phyloP scores from a whole-genome alignment of 2,888 invertebrate genomes.

The Spicauda simplicius region DNA sequence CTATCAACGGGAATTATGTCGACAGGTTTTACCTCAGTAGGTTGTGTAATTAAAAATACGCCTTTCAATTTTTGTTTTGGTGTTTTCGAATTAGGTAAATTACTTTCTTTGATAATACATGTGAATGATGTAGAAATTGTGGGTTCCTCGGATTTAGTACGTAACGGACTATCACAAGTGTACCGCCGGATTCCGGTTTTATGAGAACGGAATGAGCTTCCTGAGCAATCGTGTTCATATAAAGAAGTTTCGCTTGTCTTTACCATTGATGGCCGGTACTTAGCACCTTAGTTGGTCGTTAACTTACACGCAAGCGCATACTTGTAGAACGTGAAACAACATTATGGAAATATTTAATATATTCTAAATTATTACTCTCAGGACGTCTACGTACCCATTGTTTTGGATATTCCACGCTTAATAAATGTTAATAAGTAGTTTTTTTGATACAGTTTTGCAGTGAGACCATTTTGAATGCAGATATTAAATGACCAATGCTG shows the following conservation, averaged over 20 bases:
- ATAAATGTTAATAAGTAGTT: neutral
- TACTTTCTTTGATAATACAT: slow-evolving; percentile 27
- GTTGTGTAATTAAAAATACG: slow-evolving; percentile 53
- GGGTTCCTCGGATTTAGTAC: slow-evolving; percentile 16
- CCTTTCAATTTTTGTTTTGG: slow-evolving; percentile 57
- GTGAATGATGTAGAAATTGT: slow-evolving; percentile 30
- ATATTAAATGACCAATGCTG: neutral
- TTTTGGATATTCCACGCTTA: neutral
- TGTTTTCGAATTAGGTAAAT: slow-evolving; percentile 42
- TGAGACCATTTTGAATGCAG: neutral
- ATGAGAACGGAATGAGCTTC: slow-evolving; percentile 34
- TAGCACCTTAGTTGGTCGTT: neutral
- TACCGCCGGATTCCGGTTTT: slow-evolving; percentile 34
- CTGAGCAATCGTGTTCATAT: slow-evolving; percentile 18
- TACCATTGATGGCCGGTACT: slow-evolving; percentile 21
- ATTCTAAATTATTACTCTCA: neutral
- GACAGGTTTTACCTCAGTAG: slow-evolving; percentile 49
- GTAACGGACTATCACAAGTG: slow-evolving; percentile 29
- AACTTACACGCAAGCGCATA: neutral
- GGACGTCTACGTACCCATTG: neutral
- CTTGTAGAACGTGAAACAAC: neutral
- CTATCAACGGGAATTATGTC: slow-evolving; percentile 42
- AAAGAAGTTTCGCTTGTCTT: slow-evolving; percentile 9
- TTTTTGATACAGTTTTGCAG: neutral
- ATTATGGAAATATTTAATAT: neutral